Conservation (phyloP, 2,797 vertebrate species). For the Potorous gilbertii region DNA sequence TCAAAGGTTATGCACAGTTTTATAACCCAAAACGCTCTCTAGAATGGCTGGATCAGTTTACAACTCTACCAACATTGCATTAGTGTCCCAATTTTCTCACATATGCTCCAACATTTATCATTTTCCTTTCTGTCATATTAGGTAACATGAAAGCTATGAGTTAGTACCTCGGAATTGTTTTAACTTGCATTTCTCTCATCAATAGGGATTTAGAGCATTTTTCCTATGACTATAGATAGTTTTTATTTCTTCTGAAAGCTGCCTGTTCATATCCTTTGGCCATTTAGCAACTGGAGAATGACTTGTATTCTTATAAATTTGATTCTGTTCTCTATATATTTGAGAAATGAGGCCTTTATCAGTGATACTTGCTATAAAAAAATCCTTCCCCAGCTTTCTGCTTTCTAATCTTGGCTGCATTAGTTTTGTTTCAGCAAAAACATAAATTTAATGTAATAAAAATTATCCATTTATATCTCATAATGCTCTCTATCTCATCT, state of each 20-base stretch:
- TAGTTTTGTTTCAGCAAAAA: background rate
- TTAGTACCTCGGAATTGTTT: background rate
- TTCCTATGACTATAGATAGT: background rate
- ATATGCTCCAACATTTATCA: background rate
- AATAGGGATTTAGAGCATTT: background rate
- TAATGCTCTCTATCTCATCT: background rate
- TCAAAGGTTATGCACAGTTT: background rate
- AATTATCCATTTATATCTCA: background rate
- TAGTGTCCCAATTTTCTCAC: background rate
- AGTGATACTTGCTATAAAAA: background rate
- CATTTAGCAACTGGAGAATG: background rate
- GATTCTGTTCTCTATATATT: background rate
- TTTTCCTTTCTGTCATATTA: background rate
- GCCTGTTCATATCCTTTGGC: background rate
- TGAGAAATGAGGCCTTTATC: background rate
- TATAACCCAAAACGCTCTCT: background rate
- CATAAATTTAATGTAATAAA: background rate
- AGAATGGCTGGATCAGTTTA: background rate
- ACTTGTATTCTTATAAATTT: background rate
- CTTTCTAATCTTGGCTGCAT: background rate
- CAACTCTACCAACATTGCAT: background rate
- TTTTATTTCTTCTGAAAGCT: background rate
- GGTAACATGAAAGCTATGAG: background rate
- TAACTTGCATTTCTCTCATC: background rate
- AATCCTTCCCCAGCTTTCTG: background rate